These are phyloP conservation scores for Enoplolaimus lenunculus DNA, from an alignment of 2,888 invertebrate genomes.

Conservation along the genomic window DNA sequence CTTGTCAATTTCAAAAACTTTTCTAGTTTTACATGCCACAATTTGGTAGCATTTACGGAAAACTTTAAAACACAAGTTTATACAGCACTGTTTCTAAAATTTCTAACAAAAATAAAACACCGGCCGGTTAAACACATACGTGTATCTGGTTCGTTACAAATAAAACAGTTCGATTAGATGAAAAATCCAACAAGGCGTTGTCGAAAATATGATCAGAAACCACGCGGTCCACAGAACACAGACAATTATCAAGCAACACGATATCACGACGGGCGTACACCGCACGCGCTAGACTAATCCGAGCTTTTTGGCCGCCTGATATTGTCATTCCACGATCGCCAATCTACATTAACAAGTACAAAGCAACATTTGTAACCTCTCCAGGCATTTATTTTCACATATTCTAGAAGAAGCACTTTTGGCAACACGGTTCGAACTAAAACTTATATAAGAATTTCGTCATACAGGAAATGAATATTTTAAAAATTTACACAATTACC, in stretches of 20 bases:
- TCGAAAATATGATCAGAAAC: slow-evolving; percentile 49
- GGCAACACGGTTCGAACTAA: too few species aligned
- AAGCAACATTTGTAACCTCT: too few species aligned
- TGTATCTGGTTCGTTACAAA: slow-evolving; percentile 42
- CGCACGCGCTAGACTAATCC: slow-evolving; percentile 50
- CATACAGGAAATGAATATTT: background rate
- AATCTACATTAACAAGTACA: too few species aligned
- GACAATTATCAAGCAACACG: slow-evolving; percentile 51
- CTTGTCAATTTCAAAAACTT: too few species aligned
- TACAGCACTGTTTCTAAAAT: slow-evolving; percentile 14
- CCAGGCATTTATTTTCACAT: too few species aligned
- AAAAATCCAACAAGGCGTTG: slow-evolving; percentile 38
- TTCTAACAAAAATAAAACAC: background rate
- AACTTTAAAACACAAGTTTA: slow-evolving; percentile 20
- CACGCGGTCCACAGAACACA: slow-evolving; percentile 49
- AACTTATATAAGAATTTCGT: too few species aligned
- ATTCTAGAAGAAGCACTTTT: too few species aligned
- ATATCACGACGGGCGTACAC: slow-evolving; percentile 47
- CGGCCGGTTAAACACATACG: too few species aligned
- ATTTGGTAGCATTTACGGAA: too few species aligned
- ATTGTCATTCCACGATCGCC: slow-evolving; percentile 47
- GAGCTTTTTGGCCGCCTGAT: slow-evolving; percentile 49
- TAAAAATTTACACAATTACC: slow-evolving; percentile 31
- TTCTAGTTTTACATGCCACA: too few species aligned
- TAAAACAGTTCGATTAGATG: slow-evolving; percentile 42